Conservation (phyloP, 2,888 invertebrate species). For the Limenitis camilla region DNA sequence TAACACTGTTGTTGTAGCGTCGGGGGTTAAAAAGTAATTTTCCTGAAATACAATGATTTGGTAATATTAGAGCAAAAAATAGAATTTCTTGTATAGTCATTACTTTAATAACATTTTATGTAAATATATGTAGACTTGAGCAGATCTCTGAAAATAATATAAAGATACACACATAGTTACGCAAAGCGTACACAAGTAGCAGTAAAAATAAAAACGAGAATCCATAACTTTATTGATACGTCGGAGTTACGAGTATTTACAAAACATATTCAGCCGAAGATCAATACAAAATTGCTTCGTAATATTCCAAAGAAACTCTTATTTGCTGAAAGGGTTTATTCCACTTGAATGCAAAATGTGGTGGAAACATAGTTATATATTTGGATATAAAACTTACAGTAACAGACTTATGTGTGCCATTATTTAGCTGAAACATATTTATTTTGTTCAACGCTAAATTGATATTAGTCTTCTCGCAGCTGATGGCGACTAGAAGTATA, state of each 20-base stretch:
- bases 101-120: too few species aligned
- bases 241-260: background rate
- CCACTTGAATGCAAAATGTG: constrained; percentile 14
- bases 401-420: background rate
- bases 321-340: constrained; percentile 17
- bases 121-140: too few species aligned
- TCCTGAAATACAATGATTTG: too few species aligned
- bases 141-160: constrained; percentile 11
- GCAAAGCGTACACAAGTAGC: background rate
- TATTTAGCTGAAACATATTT: background rate
- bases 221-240: background rate
- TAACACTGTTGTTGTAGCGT: too few species aligned
- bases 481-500: background rate
- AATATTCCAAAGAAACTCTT: constrained; percentile 11
- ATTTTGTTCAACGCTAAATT: background rate
- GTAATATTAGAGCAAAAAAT: too few species aligned
- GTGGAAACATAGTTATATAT: background rate
- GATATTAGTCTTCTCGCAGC: background rate
- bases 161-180: constrained; percentile 5
- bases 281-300: constrained; percentile 3
- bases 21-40: too few species aligned
- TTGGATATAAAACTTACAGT: constrained; percentile 1
- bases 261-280: background rate
- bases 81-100: too few species aligned
- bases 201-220: background rate